phyloP scores from a whole-genome alignment of 2,113 vertebrate genomes.

The Psittacus erithacus region DNA sequence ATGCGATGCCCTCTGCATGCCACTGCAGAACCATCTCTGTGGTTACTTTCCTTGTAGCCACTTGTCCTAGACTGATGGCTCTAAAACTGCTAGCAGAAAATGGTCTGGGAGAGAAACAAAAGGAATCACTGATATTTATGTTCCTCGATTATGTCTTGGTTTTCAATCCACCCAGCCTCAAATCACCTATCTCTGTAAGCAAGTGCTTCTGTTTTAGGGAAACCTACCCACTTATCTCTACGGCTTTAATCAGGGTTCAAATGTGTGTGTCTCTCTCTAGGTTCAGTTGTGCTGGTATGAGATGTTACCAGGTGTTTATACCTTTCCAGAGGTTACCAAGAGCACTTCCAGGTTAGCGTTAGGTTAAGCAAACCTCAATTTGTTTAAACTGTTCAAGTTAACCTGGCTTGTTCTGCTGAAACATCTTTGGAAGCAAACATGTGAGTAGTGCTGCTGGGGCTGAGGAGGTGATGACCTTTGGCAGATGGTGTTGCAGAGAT shows the following conservation, averaged over 20 bases:
- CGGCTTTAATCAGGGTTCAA: neutral
- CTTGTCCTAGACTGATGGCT: neutral
- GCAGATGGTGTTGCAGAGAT: slow-evolving; percentile 36
- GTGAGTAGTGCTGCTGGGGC: neutral
- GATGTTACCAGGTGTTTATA: neutral
- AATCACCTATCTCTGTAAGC: neutral
- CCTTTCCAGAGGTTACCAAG: neutral
- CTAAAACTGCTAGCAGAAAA: neutral
- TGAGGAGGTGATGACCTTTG: slow-evolving; percentile 23
- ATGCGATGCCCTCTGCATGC: neutral
- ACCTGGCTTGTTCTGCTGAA: neutral
- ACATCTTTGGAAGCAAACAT: neutral
- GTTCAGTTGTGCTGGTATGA: neutral
- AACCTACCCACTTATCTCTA: neutral
- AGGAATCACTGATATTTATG: neutral
- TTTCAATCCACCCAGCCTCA: neutral
- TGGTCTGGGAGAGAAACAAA: neutral
- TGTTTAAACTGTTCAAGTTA: neutral
- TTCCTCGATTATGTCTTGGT: neutral
- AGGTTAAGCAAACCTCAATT: neutral
- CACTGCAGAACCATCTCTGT: neutral
- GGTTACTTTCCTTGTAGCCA: neutral
- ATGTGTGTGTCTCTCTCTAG: neutral
- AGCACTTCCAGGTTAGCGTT: neutral
- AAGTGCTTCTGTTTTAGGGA: neutral